These are phyloP conservation scores for Plebejus melissa DNA, from an alignment of 2,888 invertebrate species.

Conservation along the genomic window DNA sequence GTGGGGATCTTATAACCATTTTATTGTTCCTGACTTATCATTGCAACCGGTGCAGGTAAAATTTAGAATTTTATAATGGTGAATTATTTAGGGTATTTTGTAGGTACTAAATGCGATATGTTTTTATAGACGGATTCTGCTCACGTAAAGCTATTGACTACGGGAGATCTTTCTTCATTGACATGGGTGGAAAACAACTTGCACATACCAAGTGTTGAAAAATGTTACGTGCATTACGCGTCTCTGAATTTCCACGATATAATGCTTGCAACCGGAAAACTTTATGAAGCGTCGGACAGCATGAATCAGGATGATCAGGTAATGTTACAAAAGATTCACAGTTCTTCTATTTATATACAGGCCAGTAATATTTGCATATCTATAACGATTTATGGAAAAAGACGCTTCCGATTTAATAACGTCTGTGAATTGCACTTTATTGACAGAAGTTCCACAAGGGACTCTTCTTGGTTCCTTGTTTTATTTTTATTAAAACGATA, in stretches of 20 bases:
- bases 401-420: background rate
- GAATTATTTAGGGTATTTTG: background rate
- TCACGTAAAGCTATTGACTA: slow-evolving; percentile 94
- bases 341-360: background rate
- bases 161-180: slow-evolving; percentile 96
- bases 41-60: background rate
- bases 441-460: background rate
- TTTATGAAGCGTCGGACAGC: background rate
- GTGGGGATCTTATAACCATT: slow-evolving; percentile 6
- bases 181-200: slow-evolving; percentile 93
- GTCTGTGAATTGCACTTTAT: background rate
- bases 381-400: too few species aligned
- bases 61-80: background rate
- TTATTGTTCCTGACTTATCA: background rate
- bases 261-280: slow-evolving; percentile 94
- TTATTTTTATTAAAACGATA: background rate
- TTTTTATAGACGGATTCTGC: slow-evolving; percentile 88
- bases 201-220: slow-evolving; percentile 47
- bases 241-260: slow-evolving; percentile 98
- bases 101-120: background rate
- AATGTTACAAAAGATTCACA: background rate
- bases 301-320: background rate
- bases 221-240: slow-evolving; percentile 94
- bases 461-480: background rate
- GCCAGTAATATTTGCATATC: too few species aligned